phyloP scores from a whole-genome alignment of 2,797 vertebrate species.

The Gallirallus australis region DNA sequence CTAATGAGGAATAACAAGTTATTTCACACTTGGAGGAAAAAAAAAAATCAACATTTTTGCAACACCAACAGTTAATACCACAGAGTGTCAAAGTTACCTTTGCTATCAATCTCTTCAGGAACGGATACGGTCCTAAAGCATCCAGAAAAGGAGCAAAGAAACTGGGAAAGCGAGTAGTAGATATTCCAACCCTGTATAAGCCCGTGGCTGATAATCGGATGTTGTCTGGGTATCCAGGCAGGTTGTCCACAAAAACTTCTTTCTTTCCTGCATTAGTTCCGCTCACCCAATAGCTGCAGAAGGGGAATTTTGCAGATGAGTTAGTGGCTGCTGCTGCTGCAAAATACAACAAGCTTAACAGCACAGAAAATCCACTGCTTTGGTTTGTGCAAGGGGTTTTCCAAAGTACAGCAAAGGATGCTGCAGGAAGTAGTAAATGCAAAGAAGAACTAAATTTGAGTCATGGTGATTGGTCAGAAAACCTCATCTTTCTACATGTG shows the following conservation, averaged over 20 bases:
- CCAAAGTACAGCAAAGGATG: neutral
- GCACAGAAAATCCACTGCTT: neutral
- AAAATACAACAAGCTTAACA: neutral
- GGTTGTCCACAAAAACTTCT: constrained; percentile 79
- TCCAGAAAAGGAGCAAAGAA: constrained; percentile 80
- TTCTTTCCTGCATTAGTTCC: constrained; percentile 76
- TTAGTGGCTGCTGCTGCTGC: neutral
- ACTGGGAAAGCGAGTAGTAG: constrained; percentile 72
- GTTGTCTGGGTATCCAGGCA: constrained; percentile 84
- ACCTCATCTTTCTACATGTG: neutral
- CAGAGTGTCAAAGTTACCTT: constrained; percentile 66
- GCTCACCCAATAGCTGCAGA: constrained; percentile 78
- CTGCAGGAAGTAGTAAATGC: neutral
- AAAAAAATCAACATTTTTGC: neutral
- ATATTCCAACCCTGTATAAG: constrained; percentile 80
- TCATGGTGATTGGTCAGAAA: neutral
- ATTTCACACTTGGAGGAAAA: neutral
- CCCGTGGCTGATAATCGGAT: constrained; percentile 77
- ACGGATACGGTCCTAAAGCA: constrained; percentile 77
- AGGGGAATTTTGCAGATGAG: neutral
- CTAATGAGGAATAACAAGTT: neutral
- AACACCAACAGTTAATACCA: neutral
- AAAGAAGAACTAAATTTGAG: neutral
- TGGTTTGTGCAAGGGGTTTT: neutral
- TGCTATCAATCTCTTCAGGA: constrained; percentile 79